These are phyloP conservation scores for Ageneiosus marmoratus DNA, from an alignment of 2,113 vertebrate species.

Conservation along the genomic window DNA sequence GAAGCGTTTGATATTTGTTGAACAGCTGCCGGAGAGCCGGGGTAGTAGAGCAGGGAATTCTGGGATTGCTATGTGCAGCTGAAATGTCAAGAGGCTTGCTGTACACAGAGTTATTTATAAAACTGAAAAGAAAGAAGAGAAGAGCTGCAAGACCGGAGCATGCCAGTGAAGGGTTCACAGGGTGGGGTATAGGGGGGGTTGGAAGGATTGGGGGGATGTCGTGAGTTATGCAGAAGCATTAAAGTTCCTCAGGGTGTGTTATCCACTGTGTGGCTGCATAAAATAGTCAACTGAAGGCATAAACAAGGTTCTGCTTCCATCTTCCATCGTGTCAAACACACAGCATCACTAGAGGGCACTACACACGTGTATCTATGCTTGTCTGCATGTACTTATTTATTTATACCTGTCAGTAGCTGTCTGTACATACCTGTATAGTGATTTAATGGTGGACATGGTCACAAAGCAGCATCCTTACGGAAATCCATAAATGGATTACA, in stretches of 20 bases:
- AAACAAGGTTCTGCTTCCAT: slow-evolving; percentile 31
- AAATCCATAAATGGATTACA: no score
- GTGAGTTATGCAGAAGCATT: slow-evolving; percentile 48
- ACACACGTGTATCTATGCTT: neutral
- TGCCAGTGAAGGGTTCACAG: neutral
- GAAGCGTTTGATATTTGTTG: slow-evolving; percentile 62
- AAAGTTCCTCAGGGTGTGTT: slow-evolving; percentile 33
- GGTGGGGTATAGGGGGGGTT: neutral
- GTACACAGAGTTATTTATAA: slow-evolving; percentile 63
- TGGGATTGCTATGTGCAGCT: slow-evolving; percentile 64
- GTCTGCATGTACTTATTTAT: neutral
- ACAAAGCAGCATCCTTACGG: no score
- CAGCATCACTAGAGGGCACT: slow-evolving; percentile 1
- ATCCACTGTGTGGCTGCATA: slow-evolving; percentile 20
- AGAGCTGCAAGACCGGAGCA: slow-evolving; percentile 7
- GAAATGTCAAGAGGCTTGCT: slow-evolving; percentile 65
- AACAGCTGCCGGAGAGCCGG: slow-evolving; percentile 60
- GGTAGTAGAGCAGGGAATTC: slow-evolving; percentile 55
- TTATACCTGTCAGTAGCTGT: neutral
- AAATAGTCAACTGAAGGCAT: slow-evolving; percentile 25
- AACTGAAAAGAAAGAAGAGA: slow-evolving; percentile 47
- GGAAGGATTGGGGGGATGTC: neutral
- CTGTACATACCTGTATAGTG: neutral
- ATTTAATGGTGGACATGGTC: no score
- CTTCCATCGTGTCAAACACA: neutral